Conservation (phyloP, 2,888 invertebrate genomes). For the Rhagonycha lutea region DNA sequence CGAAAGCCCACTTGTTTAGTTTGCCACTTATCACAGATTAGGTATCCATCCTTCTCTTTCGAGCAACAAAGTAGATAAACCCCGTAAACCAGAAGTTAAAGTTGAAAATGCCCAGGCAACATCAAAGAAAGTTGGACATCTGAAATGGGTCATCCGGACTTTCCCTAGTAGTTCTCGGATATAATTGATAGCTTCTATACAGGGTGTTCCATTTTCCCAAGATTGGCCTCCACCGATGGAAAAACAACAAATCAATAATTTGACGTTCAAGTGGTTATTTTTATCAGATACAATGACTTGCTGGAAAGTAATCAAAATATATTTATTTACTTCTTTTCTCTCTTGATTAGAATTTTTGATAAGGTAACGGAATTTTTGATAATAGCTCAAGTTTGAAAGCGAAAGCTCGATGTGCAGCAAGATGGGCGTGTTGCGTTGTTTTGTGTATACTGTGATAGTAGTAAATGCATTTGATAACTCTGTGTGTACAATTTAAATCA, state of each 20-base stretch:
- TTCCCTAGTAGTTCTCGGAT: background rate
- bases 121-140: background rate
- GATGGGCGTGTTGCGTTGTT: constrained; percentile 6
- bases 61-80: background rate
- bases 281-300: background rate
- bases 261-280: background rate
- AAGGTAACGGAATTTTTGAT: background rate
- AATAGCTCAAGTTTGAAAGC: background rate
- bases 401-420: background rate
- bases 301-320: background rate
- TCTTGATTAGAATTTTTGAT: background rate
- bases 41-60: background rate
- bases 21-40: background rate
- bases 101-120: too few relatives aligned
- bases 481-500: background rate
- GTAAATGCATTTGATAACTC: background rate
- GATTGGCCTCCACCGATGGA: background rate
- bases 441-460: background rate
- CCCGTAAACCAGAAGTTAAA: background rate
- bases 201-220: background rate
- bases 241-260: background rate
- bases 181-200: background rate
- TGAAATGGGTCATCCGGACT: background rate
- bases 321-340: background rate
- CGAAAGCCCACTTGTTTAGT: background rate